A percentile compares a stretch with the other conserved stretches of the same genome.
Evolutionary conservation across 2,113 vertebrate genomes (phyloP).

Genomic region (Syngnathus typhle): DNA sequence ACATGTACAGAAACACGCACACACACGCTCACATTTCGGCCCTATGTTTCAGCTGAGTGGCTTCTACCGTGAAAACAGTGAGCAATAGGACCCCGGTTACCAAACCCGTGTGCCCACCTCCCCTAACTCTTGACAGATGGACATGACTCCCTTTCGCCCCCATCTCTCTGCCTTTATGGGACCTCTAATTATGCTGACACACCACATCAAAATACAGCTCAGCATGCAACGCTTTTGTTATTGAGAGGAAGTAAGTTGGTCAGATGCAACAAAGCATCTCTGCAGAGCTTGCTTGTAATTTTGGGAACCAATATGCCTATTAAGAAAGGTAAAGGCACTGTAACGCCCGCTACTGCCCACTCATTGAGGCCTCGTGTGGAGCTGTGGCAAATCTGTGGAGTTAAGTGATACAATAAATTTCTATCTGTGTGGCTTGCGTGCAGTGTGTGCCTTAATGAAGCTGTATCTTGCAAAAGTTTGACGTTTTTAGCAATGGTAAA

Average conservation of each 20-base stretch:
- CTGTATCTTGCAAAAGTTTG: neutral
- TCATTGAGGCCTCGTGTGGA: conserved; percentile 9
- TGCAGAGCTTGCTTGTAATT: conserved; percentile 63
- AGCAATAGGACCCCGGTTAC: conserved; percentile 35
- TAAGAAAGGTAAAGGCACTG: conserved; percentile 51
- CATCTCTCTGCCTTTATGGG: conserved; percentile 53
- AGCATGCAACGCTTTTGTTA: conserved; percentile 68
- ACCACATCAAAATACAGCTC: conserved; percentile 69
- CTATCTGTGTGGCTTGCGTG: neutral
- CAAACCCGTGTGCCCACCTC: conserved; percentile 33
- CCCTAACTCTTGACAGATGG: conserved; percentile 69
- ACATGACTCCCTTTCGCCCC: conserved; percentile 49
- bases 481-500: too few species aligned
- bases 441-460: neutral
- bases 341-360: conserved; percentile 35
- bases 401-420: neutral
- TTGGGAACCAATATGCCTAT: conserved; percentile 47
- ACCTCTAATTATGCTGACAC: conserved; percentile 73
- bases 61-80: conserved; percentile 35
- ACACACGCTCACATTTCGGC: conserved; percentile 26
- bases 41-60: conserved; percentile 39
- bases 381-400: neutral
- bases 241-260: conserved; percentile 66
- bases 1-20: conserved; percentile 35
- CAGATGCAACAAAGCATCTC: conserved; percentile 63